Base-by-base conservation (phyloP, 2,797 vertebrate species). In the Pagetopsis macropterus region DNA sequence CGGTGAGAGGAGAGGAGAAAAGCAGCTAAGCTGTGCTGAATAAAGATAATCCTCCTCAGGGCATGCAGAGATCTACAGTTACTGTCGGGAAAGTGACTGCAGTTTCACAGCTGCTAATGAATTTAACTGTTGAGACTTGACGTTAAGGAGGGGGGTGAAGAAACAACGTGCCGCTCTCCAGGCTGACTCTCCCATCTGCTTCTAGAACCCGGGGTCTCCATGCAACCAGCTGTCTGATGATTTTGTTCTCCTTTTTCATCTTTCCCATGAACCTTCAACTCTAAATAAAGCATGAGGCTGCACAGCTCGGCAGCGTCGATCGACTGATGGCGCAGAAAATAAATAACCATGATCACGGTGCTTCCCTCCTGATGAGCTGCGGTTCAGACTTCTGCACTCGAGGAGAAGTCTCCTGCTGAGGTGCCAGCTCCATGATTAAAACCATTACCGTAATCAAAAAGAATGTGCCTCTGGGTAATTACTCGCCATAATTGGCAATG, bases 221-320 rank as follows among this genome's bases (percentile, higher is more conserved):
- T 79, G 87, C 78, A 83, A 86, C 76, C 49, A 68, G 74, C 71
- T 72, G 87, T 70, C 75, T 71, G 65, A 61, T 63, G 78, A 75
- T 75, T 5, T 73, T 70, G 19, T 46, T 76, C 76, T 79, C 62
- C 62, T 64, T 73, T 85, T 83, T 89, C 75, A 88, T 89, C 85
- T 85, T 73, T 72, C 52, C 64, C 59, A 57, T 65, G 65, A 83
- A 67, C 58, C 73, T 82, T 84, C 70, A 2, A 43, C 55, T 77
- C 77, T 84, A 70, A 86, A 88, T 84, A 78, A 87, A 80, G 68
- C 81, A 90, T 80, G 68, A 80, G 58, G 51, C 60, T 27, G 59
- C 37, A 12, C 45, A 45, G 59, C 79, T 44, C 23, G 5, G 55
- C 64, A 66, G 69, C 48, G 59, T 10, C n/a, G 56, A 74, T 31